phyloP scores from a whole-genome alignment of 2,888 invertebrate genomes.

The Hedya salicella region DNA sequence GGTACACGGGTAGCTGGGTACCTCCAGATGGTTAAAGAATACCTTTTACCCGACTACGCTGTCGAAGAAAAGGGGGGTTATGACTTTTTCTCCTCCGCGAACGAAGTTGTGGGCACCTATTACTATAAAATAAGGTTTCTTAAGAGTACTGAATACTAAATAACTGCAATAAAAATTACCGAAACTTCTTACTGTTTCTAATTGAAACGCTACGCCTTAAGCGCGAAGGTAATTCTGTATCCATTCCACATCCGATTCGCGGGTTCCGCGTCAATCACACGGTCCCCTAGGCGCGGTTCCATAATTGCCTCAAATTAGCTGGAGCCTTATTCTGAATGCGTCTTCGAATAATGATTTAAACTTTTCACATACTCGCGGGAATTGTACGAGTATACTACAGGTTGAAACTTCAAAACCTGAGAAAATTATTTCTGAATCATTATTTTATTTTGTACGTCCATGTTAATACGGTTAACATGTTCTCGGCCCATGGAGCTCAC shows the following conservation, averaged over 20 bases:
- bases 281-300: slow-evolving; percentile 34
- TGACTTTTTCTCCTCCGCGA: too few species aligned
- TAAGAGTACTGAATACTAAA: too few species aligned
- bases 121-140: background rate
- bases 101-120: too few species aligned
- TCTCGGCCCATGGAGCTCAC: too few species aligned
- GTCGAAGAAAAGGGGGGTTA: too few species aligned
- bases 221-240: slow-evolving; percentile 34
- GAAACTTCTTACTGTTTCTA: slow-evolving; percentile 3
- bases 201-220: background rate
- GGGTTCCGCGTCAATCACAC: slow-evolving; percentile 42
- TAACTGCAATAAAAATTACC: background rate
- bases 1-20: too few species aligned
- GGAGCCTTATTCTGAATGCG: slow-evolving; percentile 26
- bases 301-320: slow-evolving; percentile 44
- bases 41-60: too few species aligned
- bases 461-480: too few species aligned
- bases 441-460: too few species aligned
- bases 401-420: background rate
- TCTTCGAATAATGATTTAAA: slow-evolving; percentile 35
- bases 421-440: too few species aligned
- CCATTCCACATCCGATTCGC: slow-evolving; percentile 41
- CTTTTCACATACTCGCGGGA: slow-evolving; percentile 21
- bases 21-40: too few species aligned
- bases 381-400: slow-evolving; percentile 1